Evolutionary conservation across 2,797 vertebrate genomes (phyloP), one percentile per base, ranked within the genome.

Genomic region (Falco columbarius): DNA sequence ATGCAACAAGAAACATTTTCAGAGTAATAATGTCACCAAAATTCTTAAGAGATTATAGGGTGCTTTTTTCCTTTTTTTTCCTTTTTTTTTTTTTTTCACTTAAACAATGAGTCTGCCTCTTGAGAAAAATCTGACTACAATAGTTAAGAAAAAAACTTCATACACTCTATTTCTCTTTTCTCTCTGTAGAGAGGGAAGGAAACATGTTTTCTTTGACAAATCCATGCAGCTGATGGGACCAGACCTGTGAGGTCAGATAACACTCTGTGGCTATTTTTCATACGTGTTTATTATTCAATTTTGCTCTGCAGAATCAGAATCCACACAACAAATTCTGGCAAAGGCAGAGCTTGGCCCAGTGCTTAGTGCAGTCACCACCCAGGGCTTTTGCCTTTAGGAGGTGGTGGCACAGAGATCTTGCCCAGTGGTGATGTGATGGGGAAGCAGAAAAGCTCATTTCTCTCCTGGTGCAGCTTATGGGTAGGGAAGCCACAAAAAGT

Each of bases 331-430:
- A 71, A 40, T 46, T 22, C 27, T 75, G 58, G 24, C 29, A 42
- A 46, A 68, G 52, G 11, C 23, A 70, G 36, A 81, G 26, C 32
- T 62, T 42, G 34, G 49, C 44, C 34, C 19, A 1, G 1, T 10
- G 12, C 23, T 46, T 21, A 47, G 12, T 9, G 49, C 38, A 24
- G 42, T 46, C 74, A 42, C 26, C 17, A n/a, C 10, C 9, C 17
- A 14, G 38, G 38, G 10, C 16, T 58, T 58, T 44, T 32, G 21
- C 34, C 52, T 71, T 75, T 67, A 62, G 47, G 12, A 70, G 36
- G 12, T 22, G 18, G 32, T 0, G 2, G 49, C 29, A 29, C 1
- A 0, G 38, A 52, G 42, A 6, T 34, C 4, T 4, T 26, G 32
- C 38, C 23, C 1, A 1, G 51, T 30, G 42, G 18, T 32, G 34